Evolutionary conservation across 2,888 invertebrate species (phyloP).

Genomic region (Polylopha cassiicola): DNA sequence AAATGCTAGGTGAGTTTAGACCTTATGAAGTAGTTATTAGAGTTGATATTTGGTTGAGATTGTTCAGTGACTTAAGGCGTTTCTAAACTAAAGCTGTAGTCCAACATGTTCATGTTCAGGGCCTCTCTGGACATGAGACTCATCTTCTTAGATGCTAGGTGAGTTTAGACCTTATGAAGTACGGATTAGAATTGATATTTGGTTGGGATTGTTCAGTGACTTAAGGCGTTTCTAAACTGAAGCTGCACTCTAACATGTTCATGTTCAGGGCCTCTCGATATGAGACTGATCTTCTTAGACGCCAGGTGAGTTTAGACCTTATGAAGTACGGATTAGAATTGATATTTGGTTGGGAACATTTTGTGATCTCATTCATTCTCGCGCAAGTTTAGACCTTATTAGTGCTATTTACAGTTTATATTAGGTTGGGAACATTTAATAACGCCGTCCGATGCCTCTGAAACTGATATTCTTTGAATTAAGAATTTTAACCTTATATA

Average conservation of each 20-base stretch:
- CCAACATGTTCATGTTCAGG: constrained; percentile 99
- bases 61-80: constrained; percentile 79
- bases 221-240: no score
- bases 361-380: constrained; percentile 82
- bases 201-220: neutral
- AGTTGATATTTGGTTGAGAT: no score
- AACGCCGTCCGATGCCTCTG: no score
- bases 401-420: no score
- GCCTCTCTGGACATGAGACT: constrained; percentile 95
- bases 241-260: no score
- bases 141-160: constrained; percentile 97
- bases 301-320: constrained; percentile 83
- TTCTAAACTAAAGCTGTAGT: constrained; percentile 97
- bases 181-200: no score
- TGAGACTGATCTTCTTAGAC: constrained; percentile 96
- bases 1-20: constrained; percentile 88
- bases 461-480: no score
- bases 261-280: constrained; percentile 93
- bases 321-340: no score
- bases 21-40: no score
- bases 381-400: constrained; percentile 81
- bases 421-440: no score
- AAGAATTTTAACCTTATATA: no score
- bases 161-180: constrained; percentile 46
- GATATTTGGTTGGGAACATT: constrained; percentile 1